Base-by-base conservation (phyloP, 2,888 invertebrate species). In the Caprella mutica region DNA sequence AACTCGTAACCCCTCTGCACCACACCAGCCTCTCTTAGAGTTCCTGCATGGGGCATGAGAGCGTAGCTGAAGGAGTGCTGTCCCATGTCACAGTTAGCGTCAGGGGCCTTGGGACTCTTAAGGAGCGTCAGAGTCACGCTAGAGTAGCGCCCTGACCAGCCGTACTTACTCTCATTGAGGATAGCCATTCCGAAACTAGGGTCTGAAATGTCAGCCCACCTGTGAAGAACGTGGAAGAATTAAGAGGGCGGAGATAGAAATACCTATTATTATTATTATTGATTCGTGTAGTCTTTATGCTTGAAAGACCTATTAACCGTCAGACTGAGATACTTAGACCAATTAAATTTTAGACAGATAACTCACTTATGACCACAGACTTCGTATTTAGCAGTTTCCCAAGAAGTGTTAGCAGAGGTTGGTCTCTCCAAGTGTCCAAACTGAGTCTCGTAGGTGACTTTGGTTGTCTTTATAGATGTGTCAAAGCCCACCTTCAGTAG, bases 361-460 rank as follows among this genome's bases (percentile, higher is more conserved):
- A 56, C 67, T 61, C 51, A 69, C 68, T 75, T 76, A 67, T 77
- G 77, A 30, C 74, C 75, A 69, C 76, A 77, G 5, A 77, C 76
- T 72, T 77, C 77, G 70, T 70, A 76, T 65, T 72, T 72, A 3
- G 77, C 76, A 66, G 72, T 72, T 66, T 77, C 76, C 76, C 76
- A 77, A 14, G 75, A 74, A 12, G 76, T 77, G 67, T 77, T 77
- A 46, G 67, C 69, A 64, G 76, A 75, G n/a, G 73, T 76, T 0
- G 76, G 74, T 24, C 76, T 66, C 56, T 71, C 68, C 3, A 75
- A 55, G 61, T 72, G 71, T 1, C 77, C 76, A 69, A 71, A 75
- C 67, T 77, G 77, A 19, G 73, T 73, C 53, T 76, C 76, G 66
- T 75, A 77, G 0, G 73, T 72, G 5, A 74, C 75, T 26, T 71